phyloP scores from a whole-genome alignment of 2,797 vertebrate genomes.

The Hemibagrus guttatus region DNA sequence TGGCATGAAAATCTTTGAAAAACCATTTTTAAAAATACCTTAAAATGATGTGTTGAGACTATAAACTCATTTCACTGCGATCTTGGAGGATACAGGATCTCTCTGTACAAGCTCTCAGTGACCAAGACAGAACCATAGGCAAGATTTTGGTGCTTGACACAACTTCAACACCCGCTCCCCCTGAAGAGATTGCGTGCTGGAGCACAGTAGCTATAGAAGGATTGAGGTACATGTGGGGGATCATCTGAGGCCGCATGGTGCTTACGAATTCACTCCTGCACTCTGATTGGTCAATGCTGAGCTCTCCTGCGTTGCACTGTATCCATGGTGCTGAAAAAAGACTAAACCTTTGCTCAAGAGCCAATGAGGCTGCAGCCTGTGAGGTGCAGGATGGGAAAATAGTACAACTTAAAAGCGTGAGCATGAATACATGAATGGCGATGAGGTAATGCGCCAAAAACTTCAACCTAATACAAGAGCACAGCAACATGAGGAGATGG shows the following conservation, averaged over 20 bases:
- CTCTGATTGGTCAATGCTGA: conserved; percentile 71
- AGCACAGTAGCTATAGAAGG: conserved; percentile 43
- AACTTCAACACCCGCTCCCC: conserved; percentile 52
- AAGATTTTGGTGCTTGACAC: conserved; percentile 3
- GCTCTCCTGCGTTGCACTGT: conserved; percentile 75
- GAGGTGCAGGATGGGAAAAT: conserved; percentile 66
- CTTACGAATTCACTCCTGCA: conserved; percentile 59
- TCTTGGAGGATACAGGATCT: conserved; percentile 31
- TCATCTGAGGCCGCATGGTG: conserved; percentile 69
- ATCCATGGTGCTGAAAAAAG: conserved; percentile 78
- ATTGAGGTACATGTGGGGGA: conserved; percentile 49
- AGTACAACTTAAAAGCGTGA: conserved; percentile 71
- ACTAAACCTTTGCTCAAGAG: conserved; percentile 63
- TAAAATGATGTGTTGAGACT: conserved; percentile 27
- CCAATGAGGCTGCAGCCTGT: conserved; percentile 67
- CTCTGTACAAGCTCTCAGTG: conserved; percentile 36
- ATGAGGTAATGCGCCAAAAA: conserved; percentile 75
- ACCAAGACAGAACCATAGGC: conserved; percentile 4
- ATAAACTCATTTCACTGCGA: conserved; percentile 32
- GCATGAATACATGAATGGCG: conserved; percentile 78
- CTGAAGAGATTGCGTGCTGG: conserved; percentile 72
- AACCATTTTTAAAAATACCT: background rate
- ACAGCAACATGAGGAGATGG: conserved; percentile 42
- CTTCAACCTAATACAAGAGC: background rate
- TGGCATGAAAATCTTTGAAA: background rate